These are phyloP conservation scores for Coelopa pilipes DNA, from an alignment of 2,888 invertebrate species.

Conservation along the genomic window DNA sequence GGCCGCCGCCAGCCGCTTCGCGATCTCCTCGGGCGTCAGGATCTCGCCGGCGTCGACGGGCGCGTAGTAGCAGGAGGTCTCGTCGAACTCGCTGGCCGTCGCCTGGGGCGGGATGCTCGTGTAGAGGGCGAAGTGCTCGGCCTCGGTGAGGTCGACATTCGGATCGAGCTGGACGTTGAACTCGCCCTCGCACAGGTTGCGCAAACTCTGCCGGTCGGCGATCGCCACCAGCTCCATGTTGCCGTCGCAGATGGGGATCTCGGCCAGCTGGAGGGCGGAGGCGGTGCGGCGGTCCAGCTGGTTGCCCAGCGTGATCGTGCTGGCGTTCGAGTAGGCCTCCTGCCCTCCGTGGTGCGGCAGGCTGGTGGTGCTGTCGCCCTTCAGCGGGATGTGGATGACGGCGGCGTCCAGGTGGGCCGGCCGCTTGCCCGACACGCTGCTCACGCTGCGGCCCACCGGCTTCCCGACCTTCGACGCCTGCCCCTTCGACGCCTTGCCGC, in stretches of 20 bases:
- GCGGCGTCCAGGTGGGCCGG: slow-evolving; percentile 72
- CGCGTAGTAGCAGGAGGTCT: slow-evolving; percentile 86
- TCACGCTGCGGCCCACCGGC: slow-evolving; percentile 72
- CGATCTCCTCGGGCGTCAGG: slow-evolving; percentile 67
- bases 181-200: slow-evolving; percentile 65
- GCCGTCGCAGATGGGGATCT: slow-evolving; percentile 66
- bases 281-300: slow-evolving; percentile 65
- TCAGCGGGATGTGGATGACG: slow-evolving; percentile 75
- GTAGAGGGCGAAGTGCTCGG: slow-evolving; percentile 88
- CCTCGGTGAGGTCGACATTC: slow-evolving; percentile 82
- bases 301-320: slow-evolving; percentile 63
- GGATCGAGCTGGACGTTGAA: slow-evolving; percentile 66
- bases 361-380: slow-evolving; percentile 71
- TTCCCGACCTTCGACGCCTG: slow-evolving; percentile 60
- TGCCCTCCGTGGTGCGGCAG: slow-evolving; percentile 68
- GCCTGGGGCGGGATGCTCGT: slow-evolving; percentile 88
- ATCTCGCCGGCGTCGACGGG: slow-evolving; percentile 83
- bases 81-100: slow-evolving; percentile 88
- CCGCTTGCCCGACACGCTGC: slow-evolving; percentile 72
- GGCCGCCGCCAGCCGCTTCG: slow-evolving; percentile 60
- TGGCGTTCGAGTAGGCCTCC: slow-evolving; percentile 66
- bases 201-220: slow-evolving; percentile 66
- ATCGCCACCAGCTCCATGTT: slow-evolving; percentile 72
- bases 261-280: slow-evolving; percentile 66
- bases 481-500: slow-evolving; percentile 46